These are phyloP conservation scores for Drosophila basisetae DNA, from an alignment of 2,888 invertebrate genomes.

Conservation along the genomic window DNA sequence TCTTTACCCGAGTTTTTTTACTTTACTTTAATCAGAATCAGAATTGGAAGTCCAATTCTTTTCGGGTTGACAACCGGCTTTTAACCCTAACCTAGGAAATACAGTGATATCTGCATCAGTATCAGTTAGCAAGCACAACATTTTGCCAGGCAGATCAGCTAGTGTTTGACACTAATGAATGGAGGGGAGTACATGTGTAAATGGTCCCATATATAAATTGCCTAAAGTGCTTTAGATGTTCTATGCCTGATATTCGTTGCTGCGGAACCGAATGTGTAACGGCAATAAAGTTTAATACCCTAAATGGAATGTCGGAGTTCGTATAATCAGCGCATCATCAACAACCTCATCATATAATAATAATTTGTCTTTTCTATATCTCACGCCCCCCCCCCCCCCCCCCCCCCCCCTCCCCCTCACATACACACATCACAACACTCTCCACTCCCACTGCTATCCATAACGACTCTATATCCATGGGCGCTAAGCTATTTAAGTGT, in stretches of 20 bases:
- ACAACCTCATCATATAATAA: conserved; percentile 66
- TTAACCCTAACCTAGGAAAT: not conserved
- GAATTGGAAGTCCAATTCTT: not conserved
- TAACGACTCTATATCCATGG: conserved; percentile 39
- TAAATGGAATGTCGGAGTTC: conserved; percentile 47
- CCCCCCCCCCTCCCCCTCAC: not conserved
- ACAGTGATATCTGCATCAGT: not conserved
- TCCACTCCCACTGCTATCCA: conserved; percentile 4
- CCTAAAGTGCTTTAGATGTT: conserved; percentile 51
- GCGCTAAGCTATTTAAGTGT: conserved; percentile 77
- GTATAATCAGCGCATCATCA: conserved; percentile 75
- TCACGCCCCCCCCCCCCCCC: not conserved
- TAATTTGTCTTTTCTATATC: conserved; percentile 53
- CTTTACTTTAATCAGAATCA: not conserved
- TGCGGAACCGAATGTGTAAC: conserved; percentile 54
- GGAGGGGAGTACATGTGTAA: not conserved
- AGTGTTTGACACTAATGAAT: conserved; percentile 4
- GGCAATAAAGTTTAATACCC: conserved; percentile 77
- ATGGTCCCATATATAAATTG: conserved; percentile 13
- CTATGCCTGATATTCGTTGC: conserved; percentile 47
- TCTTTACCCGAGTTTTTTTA: not conserved
- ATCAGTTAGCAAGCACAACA: not conserved
- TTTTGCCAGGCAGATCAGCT: not conserved
- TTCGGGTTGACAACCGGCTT: not conserved
- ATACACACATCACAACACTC: not conserved